These are phyloP conservation scores for Seladonia tumulorum DNA, from an alignment of 2,888 invertebrate species.

Conservation along the genomic window DNA sequence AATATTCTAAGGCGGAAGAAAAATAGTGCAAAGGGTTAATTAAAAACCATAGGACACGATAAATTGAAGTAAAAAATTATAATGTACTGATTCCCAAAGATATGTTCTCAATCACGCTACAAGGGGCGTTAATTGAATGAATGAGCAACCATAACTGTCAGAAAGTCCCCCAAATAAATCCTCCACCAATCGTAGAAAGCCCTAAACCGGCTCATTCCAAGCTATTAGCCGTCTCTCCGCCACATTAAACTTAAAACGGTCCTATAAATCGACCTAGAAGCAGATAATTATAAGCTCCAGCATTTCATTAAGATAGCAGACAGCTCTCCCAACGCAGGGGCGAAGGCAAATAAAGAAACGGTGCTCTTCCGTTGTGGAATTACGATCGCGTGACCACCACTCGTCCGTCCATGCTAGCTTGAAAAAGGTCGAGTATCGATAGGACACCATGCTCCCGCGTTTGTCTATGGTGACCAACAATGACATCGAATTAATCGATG, in stretches of 20 bases:
- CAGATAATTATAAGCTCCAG: not conserved
- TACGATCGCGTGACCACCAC: conserved; percentile 44
- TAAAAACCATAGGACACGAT: no score
- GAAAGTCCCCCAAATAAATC: not conserved
- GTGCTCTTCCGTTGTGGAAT: conserved; percentile 25
- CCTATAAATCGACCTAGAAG: not conserved
- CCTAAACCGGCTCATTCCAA: not conserved
- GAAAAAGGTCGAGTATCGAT: not conserved
- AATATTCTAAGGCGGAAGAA: no score
- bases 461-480: not conserved
- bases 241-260: not conserved
- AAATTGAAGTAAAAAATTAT: not conserved
- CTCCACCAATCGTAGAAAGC: not conserved
- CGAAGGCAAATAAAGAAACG: not conserved
- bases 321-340: not conserved
- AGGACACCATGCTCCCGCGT: not conserved
- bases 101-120: no score
- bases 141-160: not conserved
- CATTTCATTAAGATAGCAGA: not conserved
- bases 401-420: conserved; percentile 14
- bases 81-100: not conserved
- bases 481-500: no score
- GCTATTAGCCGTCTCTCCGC: not conserved
- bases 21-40: no score
- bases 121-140: not conserved